phyloP scores from a whole-genome alignment of 2,113 vertebrate genomes.

The Jacana jacana region DNA sequence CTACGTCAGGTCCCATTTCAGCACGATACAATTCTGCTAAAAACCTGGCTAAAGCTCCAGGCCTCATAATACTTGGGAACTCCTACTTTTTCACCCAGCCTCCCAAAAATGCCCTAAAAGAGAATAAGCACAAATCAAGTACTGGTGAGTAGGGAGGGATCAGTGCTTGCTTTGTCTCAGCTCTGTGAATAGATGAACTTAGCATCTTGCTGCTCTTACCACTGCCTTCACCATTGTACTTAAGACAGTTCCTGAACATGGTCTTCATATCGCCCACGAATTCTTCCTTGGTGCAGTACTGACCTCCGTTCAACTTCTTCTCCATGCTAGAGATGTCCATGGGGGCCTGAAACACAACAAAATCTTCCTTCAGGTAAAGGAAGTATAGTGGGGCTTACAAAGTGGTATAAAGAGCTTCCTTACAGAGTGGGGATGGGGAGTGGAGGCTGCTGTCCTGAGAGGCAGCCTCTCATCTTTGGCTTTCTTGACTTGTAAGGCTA shows the following conservation, averaged over 20 bases:
- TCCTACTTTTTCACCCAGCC: background rate
- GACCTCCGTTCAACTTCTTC: slow-evolving; percentile 89
- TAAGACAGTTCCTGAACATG: slow-evolving; percentile 95
- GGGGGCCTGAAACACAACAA: slow-evolving; percentile 79
- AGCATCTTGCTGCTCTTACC: slow-evolving; percentile 77
- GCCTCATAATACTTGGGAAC: background rate
- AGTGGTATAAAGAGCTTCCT: background rate
- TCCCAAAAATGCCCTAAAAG: background rate
- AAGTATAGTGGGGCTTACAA: background rate
- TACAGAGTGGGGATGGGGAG: background rate
- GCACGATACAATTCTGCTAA: background rate
- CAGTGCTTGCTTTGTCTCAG: background rate
- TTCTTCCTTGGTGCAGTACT: slow-evolving; percentile 93
- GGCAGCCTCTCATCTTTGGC: background rate
- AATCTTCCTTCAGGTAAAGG: background rate
- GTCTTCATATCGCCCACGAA: slow-evolving; percentile 95
- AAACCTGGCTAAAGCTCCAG: background rate
- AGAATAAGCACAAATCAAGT: background rate
- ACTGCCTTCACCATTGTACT: slow-evolving; percentile 96
- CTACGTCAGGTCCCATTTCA: background rate
- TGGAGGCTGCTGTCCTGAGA: background rate
- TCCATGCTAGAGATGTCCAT: slow-evolving; percentile 99
- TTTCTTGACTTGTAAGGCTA: background rate
- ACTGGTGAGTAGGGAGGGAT: background rate
- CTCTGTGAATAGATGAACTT: background rate